Percentiles rank a stretch among this genome's conserved stretches.
These are phyloP conservation scores for Pangasianodon hypophthalmus DNA, from an alignment of 2,113 vertebrate genomes.

Conservation along the genomic window DNA sequence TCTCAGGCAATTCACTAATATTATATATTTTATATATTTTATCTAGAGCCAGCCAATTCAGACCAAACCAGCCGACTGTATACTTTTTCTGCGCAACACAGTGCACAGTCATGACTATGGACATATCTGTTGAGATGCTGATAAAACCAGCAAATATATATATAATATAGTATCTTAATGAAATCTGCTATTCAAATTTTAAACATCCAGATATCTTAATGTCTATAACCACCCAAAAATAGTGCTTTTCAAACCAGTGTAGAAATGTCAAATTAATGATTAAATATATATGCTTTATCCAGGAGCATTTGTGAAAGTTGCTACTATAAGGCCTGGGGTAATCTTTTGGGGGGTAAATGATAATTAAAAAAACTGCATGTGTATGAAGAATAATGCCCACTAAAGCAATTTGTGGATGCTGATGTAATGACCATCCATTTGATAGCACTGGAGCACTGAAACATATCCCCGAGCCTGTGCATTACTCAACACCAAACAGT, in stretches of 20 bases:
- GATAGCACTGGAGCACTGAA: slow-evolving; percentile 52
- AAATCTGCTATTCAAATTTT: not conserved
- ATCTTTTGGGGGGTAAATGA: slow-evolving; percentile 28
- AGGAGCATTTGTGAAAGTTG: not conserved
- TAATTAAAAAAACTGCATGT: slow-evolving; percentile 43
- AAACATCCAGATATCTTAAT: not conserved
- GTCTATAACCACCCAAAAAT: not conserved
- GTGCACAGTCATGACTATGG: not conserved
- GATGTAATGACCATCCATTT: slow-evolving; percentile 39
- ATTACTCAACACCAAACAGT: slow-evolving; percentile 61
- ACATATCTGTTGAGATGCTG: not conserved
- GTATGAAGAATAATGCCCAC: slow-evolving; percentile 43
- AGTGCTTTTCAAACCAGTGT: not conserved
- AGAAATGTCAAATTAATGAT: slow-evolving; percentile 16
- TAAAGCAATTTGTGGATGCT: slow-evolving; percentile 43
- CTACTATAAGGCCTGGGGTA: not conserved
- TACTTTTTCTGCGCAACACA: too few relatives aligned
- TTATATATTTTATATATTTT: not conserved
- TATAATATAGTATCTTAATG: not conserved
- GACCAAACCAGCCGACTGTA: not conserved
- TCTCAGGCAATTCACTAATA: not conserved
- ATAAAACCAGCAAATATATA: not conserved
- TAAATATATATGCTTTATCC: not conserved
- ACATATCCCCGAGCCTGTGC: slow-evolving; percentile 57
- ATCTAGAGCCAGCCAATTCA: not conserved